Percentiles rank a stretch among this genome's conserved stretches.
Conservation (phyloP, 2,888 invertebrate species). For the Agapostemon virescens region DNA sequence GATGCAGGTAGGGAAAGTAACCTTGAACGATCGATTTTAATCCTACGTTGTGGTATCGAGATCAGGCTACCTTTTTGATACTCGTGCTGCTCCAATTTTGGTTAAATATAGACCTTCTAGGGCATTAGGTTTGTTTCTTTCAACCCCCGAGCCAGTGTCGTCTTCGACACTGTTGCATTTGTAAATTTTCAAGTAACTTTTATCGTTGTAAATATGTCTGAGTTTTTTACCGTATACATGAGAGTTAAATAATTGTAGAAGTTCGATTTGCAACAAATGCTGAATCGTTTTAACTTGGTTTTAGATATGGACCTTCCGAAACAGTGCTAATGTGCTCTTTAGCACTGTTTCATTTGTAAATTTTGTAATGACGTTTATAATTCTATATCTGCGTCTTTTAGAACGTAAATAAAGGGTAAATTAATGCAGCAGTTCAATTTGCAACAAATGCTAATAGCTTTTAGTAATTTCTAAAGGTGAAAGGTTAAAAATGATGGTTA, state of each 20-base stretch:
- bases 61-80: not conserved
- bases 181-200: not conserved
- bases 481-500: not conserved
- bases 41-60: not conserved
- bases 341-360: too few species aligned
- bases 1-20: not conserved
- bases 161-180: too few species aligned
- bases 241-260: not conserved
- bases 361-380: too few species aligned
- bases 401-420: too few species aligned
- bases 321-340: too few species aligned
- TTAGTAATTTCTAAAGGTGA: too few species aligned
- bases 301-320: too few species aligned
- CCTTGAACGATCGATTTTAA: not conserved
- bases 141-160: not conserved
- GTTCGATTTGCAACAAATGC: too few species aligned
- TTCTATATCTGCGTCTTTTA: too few species aligned
- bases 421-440: too few species aligned
- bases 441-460: too few species aligned
- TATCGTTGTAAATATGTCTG: not conserved
- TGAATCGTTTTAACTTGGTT: not conserved
- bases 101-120: not conserved
- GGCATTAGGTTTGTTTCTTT: not conserved
- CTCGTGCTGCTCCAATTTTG: not conserved
- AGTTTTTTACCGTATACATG: not conserved